Percentiles rank a stretch among this genome's conserved stretches.
Evolutionary conservation across 2,113 vertebrate genomes (phyloP).

Genomic region (Synodontis membranacea): DNA sequence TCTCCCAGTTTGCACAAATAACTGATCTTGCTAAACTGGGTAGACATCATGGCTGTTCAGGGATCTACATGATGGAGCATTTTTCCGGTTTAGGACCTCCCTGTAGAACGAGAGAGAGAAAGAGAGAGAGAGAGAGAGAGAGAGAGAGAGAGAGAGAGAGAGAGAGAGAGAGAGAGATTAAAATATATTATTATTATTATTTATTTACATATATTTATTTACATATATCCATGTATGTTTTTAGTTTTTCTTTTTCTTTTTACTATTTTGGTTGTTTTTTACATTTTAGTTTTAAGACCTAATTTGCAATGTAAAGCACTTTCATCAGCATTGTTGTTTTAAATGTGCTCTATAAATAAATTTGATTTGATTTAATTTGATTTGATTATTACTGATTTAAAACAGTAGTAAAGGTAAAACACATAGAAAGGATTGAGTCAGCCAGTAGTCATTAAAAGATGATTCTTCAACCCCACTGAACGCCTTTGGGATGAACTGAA

Average conservation of each 20-base stretch:
- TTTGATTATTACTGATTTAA: background rate
- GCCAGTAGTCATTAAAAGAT: background rate
- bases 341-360: too few species aligned
- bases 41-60: conserved; percentile 43
- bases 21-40: conserved; percentile 40
- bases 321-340: too few species aligned
- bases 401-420: background rate
- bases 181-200: too few species aligned
- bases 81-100: conserved; percentile 65
- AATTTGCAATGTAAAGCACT: too few species aligned
- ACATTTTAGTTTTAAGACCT: too few species aligned
- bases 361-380: too few species aligned
- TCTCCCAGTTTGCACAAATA: conserved; percentile 27
- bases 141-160: conserved; percentile 32
- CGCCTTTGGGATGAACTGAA: too few species aligned
- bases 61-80: conserved; percentile 74
- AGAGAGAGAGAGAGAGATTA: conserved; percentile 10
- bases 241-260: too few species aligned
- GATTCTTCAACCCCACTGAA: too few species aligned
- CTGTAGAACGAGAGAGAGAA: conserved; percentile 52
- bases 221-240: too few species aligned
- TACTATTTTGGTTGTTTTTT: too few species aligned
- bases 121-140: background rate
- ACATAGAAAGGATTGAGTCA: background rate
- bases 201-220: too few species aligned